A percentile compares a stretch with the other conserved stretches of the same genome.
These are phyloP conservation scores for Catharus bicknelli DNA, from an alignment of 2,113 vertebrate genomes.

Conservation along the genomic window DNA sequence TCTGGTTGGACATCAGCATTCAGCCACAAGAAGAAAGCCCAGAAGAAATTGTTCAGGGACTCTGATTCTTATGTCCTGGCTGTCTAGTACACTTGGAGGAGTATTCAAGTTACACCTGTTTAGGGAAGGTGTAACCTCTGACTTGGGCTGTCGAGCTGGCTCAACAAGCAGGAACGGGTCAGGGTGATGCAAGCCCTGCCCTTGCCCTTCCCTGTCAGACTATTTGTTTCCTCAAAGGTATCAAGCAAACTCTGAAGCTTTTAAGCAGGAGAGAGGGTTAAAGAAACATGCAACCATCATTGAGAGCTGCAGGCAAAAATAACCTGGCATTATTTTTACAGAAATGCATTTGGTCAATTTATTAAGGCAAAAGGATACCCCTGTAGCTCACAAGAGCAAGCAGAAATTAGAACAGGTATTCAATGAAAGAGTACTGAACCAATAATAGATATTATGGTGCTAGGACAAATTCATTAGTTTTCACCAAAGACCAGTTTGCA, in stretches of 20 bases:
- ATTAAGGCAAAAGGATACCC: neutral
- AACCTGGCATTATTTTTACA: neutral
- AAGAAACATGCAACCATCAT: neutral
- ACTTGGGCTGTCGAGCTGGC: slow-evolving; percentile 54
- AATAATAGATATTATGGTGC: neutral
- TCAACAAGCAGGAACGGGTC: slow-evolving; percentile 45
- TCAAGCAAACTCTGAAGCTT: neutral
- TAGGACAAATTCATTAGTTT: neutral
- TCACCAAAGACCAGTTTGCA: neutral
- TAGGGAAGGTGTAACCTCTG: slow-evolving; percentile 54
- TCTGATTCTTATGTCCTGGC: neutral
- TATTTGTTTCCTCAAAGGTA: slow-evolving; percentile 39
- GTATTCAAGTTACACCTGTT: slow-evolving; percentile 51
- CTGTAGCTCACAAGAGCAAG: neutral
- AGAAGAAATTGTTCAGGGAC: neutral
- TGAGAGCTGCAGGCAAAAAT: neutral
- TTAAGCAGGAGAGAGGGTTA: neutral
- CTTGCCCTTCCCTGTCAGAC: slow-evolving; percentile 50
- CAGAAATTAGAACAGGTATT: neutral
- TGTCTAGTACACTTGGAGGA: neutral
- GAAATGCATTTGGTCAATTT: neutral
- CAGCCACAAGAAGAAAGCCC: neutral
- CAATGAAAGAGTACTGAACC: neutral
- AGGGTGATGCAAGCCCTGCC: slow-evolving; percentile 48
- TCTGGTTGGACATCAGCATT: neutral